A percentile compares a stretch with the other conserved stretches of the same genome.
Evolutionary conservation across 2,113 vertebrate genomes (phyloP).

Genomic region (Xiphophorus hellerii): DNA sequence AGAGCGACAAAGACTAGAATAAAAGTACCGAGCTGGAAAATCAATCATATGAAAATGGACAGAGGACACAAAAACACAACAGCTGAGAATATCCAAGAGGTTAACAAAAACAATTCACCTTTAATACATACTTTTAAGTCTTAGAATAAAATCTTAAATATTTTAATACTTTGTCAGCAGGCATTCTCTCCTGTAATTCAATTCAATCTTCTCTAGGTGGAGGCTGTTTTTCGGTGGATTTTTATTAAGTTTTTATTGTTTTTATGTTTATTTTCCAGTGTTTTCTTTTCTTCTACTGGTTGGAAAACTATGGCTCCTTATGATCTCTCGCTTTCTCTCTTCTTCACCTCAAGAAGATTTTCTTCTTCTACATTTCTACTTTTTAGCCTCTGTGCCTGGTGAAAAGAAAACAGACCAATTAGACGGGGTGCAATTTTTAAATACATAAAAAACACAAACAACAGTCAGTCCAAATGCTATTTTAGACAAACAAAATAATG

Average conservation of each 20-base stretch:
- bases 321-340: slow-evolving; percentile 54
- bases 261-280: slow-evolving; percentile 59
- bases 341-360: slow-evolving; percentile 53
- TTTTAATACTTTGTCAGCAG: slow-evolving; percentile 64
- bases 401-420: slow-evolving; percentile 25
- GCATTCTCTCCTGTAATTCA: slow-evolving; percentile 63
- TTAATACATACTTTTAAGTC: slow-evolving; percentile 81
- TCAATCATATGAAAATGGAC: slow-evolving; percentile 76
- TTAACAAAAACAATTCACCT: slow-evolving; percentile 82
- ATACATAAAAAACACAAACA: neutral
- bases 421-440: neutral
- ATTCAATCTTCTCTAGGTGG: slow-evolving; percentile 64
- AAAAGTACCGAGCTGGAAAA: slow-evolving; percentile 71
- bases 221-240: slow-evolving; percentile 68
- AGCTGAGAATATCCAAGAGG: slow-evolving; percentile 76
- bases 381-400: slow-evolving; percentile 50
- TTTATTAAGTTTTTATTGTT: slow-evolving; percentile 65
- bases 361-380: slow-evolving; percentile 66
- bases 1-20: slow-evolving; percentile 68
- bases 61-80: slow-evolving; percentile 75
- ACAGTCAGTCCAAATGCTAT: no score
- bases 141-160: slow-evolving; percentile 82
- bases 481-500: slow-evolving; percentile 9
- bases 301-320: slow-evolving; percentile 62
- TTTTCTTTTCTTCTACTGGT: slow-evolving; percentile 70